Conservation (phyloP, 2,113 vertebrate genomes). For the Tychaedon coryphoeus region DNA sequence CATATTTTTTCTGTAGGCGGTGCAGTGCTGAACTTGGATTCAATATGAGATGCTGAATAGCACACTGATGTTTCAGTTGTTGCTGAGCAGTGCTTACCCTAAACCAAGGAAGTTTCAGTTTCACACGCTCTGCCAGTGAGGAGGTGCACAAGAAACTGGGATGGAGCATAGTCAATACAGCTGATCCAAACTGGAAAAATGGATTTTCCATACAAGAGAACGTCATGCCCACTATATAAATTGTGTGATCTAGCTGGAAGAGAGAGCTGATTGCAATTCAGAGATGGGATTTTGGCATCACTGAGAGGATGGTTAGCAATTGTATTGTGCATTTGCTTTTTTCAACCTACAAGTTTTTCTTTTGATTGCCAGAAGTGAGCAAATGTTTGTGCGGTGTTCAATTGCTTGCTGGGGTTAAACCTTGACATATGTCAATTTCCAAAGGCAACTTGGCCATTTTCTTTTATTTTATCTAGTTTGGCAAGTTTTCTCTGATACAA, state of each 20-base stretch:
- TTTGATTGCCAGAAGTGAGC: not conserved
- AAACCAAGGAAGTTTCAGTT: not conserved
- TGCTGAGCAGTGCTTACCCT: not conserved
- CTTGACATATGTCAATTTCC: not conserved
- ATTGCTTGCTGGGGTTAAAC: not conserved
- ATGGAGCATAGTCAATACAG: not conserved
- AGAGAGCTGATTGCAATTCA: accelerated
- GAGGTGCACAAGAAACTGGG: not conserved
- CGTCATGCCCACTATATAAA: not conserved
- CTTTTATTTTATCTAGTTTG: not conserved
- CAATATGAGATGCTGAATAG: not conserved
- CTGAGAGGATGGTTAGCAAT: not conserved
- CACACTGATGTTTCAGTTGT: not conserved
- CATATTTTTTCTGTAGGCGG: not conserved
- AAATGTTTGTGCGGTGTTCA: not conserved
- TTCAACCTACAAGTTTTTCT: not conserved
- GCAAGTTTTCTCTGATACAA: not conserved
- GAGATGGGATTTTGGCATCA: not conserved
- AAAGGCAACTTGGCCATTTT: not conserved
- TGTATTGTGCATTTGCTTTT: not conserved
- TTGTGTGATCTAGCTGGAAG: too few relatives aligned
- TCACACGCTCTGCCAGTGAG: not conserved
- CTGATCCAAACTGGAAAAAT: not conserved
- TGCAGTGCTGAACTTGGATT: not conserved
- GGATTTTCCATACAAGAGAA: not conserved